Conservation (phyloP, 1,140 invertebrate species). For the Drosophila nebulosa region DNA sequence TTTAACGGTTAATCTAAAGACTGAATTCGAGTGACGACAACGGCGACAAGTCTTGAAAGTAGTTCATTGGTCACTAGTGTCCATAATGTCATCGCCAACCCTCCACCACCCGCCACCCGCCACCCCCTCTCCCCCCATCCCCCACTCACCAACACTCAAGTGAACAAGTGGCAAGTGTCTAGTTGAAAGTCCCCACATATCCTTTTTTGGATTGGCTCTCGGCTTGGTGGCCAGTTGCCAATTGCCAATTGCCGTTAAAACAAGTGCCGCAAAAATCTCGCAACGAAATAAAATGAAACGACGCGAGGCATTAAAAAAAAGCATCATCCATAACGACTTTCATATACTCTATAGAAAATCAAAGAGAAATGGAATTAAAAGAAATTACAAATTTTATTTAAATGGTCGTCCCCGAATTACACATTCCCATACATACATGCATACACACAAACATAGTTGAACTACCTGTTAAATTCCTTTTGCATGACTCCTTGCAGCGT, state of each 20-base stretch:
- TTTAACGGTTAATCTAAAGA: conserved; percentile 48
- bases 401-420: background rate
- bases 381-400: background rate
- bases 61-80: conserved; percentile 70
- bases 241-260: conserved; percentile 52
- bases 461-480: background rate
- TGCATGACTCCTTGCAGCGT: background rate
- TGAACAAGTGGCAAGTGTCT: conserved; percentile 53
- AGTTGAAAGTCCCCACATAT: conserved; percentile 44
- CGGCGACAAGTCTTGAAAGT: conserved; percentile 46
- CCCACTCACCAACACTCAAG: conserved; percentile 48
- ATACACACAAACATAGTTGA: background rate
- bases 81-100: conserved; percentile 57
- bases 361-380: background rate
- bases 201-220: conserved; percentile 59
- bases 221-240: conserved; percentile 33
- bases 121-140: background rate
- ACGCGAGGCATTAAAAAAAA: background rate
- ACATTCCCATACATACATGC: too few species aligned
- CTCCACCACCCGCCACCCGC: background rate
- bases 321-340: background rate
- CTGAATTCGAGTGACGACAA: conserved; percentile 12
- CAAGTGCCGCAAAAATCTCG: conserved; percentile 19
- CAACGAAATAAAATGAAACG: conserved; percentile 9
- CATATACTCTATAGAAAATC: background rate